Conservation (phyloP, 2,888 invertebrate genomes). For the Troides oblongomaculatus region DNA sequence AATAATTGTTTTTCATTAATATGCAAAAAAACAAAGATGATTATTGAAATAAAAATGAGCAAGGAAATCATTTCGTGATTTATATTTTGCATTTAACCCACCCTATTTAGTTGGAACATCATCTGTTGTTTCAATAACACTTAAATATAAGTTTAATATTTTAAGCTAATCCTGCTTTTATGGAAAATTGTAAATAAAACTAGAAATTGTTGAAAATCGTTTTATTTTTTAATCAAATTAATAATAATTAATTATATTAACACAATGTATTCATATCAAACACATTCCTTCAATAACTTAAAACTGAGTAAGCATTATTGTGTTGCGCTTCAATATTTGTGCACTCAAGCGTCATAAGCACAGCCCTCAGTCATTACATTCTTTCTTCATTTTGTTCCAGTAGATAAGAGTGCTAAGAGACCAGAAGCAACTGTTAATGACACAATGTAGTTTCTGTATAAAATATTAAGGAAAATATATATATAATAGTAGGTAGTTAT, state of each 20-base stretch:
- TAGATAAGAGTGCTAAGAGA: slow-evolving; percentile 96
- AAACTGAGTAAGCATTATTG: slow-evolving; percentile 32
- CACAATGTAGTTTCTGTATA: slow-evolving; percentile 90
- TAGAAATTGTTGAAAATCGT: slow-evolving; percentile 58
- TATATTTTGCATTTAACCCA: slow-evolving; percentile 59
- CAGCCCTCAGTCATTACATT: slow-evolving; percentile 36
- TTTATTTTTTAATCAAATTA: slow-evolving; percentile 56
- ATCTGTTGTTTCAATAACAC: slow-evolving; percentile 45
- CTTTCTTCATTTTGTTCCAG: slow-evolving; percentile 86
- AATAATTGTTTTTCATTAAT: background rate
- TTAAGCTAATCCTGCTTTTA: slow-evolving; percentile 46
- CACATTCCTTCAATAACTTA: slow-evolving; percentile 40
- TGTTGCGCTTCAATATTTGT: slow-evolving; percentile 31
- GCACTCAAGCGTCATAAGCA: slow-evolving; percentile 35
- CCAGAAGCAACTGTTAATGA: slow-evolving; percentile 95
- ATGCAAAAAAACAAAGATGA: slow-evolving; percentile 24
- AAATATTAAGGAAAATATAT: slow-evolving; percentile 38
- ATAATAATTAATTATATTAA: slow-evolving; percentile 60
- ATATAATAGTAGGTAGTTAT: background rate
- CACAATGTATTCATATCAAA: slow-evolving; percentile 37
- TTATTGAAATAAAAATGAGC: slow-evolving; percentile 40
- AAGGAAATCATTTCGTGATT: slow-evolving; percentile 55
- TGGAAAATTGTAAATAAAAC: slow-evolving; percentile 70
- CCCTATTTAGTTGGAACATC: slow-evolving; percentile 54
- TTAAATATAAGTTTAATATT: slow-evolving; percentile 39